Evolutionary conservation across 35 echinoderm and acorn worm species (phyloP), one percentile per base, ranked within the genome.

Genomic region (Hemicentrotus pulcherrimus): DNA sequence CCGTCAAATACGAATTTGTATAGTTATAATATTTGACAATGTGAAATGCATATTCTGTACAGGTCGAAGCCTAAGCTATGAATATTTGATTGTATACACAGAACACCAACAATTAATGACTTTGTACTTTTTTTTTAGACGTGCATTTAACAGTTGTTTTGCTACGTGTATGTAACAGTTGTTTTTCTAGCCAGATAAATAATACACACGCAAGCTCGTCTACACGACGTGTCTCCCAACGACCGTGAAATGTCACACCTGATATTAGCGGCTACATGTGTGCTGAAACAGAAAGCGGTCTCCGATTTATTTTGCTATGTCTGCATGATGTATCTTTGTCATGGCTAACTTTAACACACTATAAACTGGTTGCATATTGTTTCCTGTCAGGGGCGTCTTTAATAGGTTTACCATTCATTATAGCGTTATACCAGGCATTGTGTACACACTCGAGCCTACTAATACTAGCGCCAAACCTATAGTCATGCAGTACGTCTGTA

Each of bases 251-350:
- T 78, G 65, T 78, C 65, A 78, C 65, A 78, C 65, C 65, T 78
- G 5, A n/a, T 78, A 22, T 78, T 78, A 18, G 22, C 61, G 65
- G 65, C 65, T 78, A 78, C 22, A 78, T 8, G 65, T 22, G 22
- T 8, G 65, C 65, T 78, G 65, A 78, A 78, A 78, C 65, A 78
- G 19, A 78, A 8, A 78, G 28, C 24, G 3, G 65, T 78, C 65
- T 78, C n/a, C 65, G 65, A 78, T 78, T 78, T 78, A 78, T 78
- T 78, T 78, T n/a, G 65, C 65, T 28, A 78, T 78, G 65, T 78
- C 65, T 78, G 65, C 65, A n/a, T 78, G 65, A 78, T 78, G 65
- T 18, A 78, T 78, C 65, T 78, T 78, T n/a, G 65, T 78, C 65
- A n/a, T 78, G 65, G 6, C 65, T 22, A 78, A 78, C 65, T 1